Conservation (phyloP, 92 coral and sea anemone genomes). For the Paramuricea clavata region DNA sequence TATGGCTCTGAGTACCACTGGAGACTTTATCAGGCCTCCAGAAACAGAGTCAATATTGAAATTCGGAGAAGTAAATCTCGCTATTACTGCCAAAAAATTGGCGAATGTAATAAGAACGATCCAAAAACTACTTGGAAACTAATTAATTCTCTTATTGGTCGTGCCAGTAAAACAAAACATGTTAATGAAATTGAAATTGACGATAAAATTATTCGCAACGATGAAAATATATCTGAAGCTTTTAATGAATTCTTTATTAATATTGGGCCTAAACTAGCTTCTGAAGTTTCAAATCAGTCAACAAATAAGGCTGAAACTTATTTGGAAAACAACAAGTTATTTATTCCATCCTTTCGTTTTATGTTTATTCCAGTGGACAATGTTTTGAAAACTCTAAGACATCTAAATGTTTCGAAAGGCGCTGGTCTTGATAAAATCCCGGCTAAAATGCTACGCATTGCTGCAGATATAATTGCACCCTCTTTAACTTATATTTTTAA, state of each 20-base stretch:
- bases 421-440: too few species aligned
- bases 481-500: constrained; percentile 1
- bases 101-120: background rate
- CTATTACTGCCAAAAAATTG: constrained; percentile 14
- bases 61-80: constrained; percentile 36
- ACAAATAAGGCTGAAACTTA: background rate
- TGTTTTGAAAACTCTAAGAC: background rate
- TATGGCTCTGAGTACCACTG: constrained; percentile 37
- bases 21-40: constrained; percentile 40
- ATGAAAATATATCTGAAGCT: constrained; percentile 31
- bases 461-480: too few species aligned
- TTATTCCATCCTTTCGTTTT: background rate
- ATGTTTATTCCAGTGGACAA: background rate
- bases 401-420: background rate
- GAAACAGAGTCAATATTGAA: constrained; percentile 56
- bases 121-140: background rate
- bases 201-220: constrained; percentile 37
- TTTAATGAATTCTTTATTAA: background rate
- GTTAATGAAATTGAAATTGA: constrained; percentile 34
- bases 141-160: constrained; percentile 17
- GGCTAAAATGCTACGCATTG: too few species aligned
- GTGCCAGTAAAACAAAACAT: background rate
- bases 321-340: background rate
- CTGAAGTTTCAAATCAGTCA: background rate
- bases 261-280: background rate